These are phyloP conservation scores for Clivina fossor DNA, from an alignment of 2,888 invertebrate species.

Conservation along the genomic window DNA sequence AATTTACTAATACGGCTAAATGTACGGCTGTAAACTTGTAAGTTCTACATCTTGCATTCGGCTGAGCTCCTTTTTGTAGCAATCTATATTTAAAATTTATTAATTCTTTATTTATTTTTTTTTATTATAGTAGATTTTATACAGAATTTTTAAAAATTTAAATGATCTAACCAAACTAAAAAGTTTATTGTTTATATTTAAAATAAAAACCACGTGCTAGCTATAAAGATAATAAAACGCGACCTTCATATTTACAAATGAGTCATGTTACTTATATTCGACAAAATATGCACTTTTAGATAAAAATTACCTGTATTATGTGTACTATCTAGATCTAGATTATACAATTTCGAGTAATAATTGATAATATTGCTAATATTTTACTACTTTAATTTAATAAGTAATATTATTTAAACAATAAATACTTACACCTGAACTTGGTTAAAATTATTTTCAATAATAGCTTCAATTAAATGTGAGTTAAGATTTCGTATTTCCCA, in stretches of 20 bases:
- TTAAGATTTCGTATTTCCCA: slow-evolving; percentile 25
- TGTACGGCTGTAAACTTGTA: slow-evolving; percentile 56
- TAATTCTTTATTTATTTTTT: background rate
- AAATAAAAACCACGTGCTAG: too few species aligned
- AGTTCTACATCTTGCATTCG: slow-evolving; percentile 57
- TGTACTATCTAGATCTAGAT: too few species aligned
- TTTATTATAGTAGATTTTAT: background rate
- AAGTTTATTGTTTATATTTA: background rate
- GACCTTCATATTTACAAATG: too few species aligned
- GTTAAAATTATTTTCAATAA: slow-evolving; percentile 23
- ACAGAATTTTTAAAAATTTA: background rate
- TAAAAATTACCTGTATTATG: too few species aligned
- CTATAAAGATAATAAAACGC: too few species aligned
- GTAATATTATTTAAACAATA: background rate
- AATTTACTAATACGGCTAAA: slow-evolving; percentile 53
- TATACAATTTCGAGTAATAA: too few species aligned
- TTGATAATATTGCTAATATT: too few species aligned
- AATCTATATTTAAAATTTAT: slow-evolving; percentile 50
- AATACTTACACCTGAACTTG: slow-evolving; percentile 27
- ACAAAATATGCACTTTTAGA: too few species aligned
- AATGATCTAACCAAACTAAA: background rate
- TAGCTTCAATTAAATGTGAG: slow-evolving; percentile 23
- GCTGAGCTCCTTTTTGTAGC: slow-evolving; percentile 55
- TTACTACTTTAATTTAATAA: background rate
- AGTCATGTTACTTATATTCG: too few species aligned